Evolutionary conservation across 2,797 vertebrate species (phyloP).

Genomic region (Lateolabrax maculatus): DNA sequence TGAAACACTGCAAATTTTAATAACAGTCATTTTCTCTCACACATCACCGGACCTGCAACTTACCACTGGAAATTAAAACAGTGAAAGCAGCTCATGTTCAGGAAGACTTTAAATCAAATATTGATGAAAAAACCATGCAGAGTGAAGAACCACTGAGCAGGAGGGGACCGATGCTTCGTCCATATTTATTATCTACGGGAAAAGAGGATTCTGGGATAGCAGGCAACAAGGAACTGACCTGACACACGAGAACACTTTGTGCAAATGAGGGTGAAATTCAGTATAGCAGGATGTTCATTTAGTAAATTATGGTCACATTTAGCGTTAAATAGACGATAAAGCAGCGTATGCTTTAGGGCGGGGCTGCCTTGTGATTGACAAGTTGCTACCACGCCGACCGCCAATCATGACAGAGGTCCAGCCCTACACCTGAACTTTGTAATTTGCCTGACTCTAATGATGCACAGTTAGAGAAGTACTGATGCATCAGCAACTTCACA

Average conservation of each 20-base stretch:
- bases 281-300: too few species aligned
- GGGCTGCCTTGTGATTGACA: too few species aligned
- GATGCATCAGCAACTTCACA: slow-evolving; percentile 11
- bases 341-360: too few species aligned
- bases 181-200: background rate
- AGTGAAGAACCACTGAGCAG: background rate
- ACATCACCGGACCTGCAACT: background rate
- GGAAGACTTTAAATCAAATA: too few species aligned
- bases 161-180: background rate
- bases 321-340: too few species aligned
- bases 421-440: background rate
- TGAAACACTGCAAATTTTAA: slow-evolving; percentile 7
- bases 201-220: background rate
- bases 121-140: too few species aligned
- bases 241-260: too few species aligned
- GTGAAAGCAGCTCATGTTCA: background rate
- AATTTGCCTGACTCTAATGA: background rate
- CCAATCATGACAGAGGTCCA: too few species aligned
- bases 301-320: too few species aligned
- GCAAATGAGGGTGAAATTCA: too few species aligned
- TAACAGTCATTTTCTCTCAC: background rate
- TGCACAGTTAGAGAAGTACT: background rate
- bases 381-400: too few species aligned
- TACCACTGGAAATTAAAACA: background rate
- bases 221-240: too few species aligned